Percentiles rank a stretch among this genome's conserved stretches.
Evolutionary conservation across 2,113 vertebrate genomes (phyloP).

Genomic region (Ciconia maguari): DNA sequence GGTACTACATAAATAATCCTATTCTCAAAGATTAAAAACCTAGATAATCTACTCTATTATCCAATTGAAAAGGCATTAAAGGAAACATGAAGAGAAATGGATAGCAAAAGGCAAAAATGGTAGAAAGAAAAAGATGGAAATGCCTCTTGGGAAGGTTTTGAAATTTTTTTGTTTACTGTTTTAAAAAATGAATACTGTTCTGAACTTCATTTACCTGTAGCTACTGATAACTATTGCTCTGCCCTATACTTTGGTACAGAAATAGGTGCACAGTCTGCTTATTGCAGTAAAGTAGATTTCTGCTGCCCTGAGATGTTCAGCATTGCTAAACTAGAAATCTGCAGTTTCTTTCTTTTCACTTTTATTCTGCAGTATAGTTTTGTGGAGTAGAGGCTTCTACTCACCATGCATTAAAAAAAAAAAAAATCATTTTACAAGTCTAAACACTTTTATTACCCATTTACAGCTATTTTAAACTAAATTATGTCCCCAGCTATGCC

Average conservation of each 20-base stretch:
- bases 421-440: not conserved
- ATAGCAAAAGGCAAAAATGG: not conserved
- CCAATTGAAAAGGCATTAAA: not conserved
- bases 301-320: not conserved
- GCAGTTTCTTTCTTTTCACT: not conserved
- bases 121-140: not conserved
- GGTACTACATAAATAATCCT: not conserved
- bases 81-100: not conserved
- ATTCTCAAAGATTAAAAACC: not conserved
- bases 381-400: not conserved
- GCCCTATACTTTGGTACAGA: not conserved
- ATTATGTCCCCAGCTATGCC: not conserved
- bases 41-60: not conserved
- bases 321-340: not conserved
- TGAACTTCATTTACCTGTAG: not conserved
- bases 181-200: not conserved
- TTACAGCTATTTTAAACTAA: not conserved
- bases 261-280: not conserved
- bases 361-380: not conserved
- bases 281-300: not conserved
- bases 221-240: not conserved
- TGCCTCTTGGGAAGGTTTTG: not conserved
- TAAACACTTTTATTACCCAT: not conserved
- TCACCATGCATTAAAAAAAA: not conserved
- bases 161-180: not conserved